Percentiles rank a stretch among this genome's conserved stretches.
phyloP scores from a whole-genome alignment of 2,797 vertebrate species.

The Gouania willdenowi region DNA sequence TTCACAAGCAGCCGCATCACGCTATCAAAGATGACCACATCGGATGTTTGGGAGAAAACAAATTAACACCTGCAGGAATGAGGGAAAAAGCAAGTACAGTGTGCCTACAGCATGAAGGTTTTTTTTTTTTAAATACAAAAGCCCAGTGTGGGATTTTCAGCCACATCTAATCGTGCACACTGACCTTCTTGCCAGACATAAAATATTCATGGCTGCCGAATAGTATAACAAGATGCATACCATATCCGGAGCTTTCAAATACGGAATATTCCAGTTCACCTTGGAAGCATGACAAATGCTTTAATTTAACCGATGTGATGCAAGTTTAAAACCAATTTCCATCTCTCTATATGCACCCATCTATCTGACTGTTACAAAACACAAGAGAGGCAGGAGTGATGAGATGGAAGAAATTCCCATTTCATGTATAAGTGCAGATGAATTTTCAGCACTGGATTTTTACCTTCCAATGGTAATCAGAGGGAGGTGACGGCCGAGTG shows the following conservation, averaged over 20 bases:
- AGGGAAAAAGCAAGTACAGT: constrained; percentile 2
- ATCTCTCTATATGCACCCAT: background rate
- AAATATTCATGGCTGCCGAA: constrained; percentile 65
- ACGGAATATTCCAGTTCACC: constrained; percentile 41
- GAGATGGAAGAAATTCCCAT: constrained; percentile 4
- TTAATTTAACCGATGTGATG: constrained; percentile 27
- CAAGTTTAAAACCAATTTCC: constrained; percentile 39
- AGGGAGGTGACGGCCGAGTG: constrained; percentile 16
- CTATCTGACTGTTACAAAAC: background rate
- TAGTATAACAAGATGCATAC: constrained; percentile 32
- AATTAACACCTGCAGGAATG: constrained; percentile 14
- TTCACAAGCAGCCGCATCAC: constrained; percentile 16
- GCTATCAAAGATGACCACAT: constrained; percentile 26
- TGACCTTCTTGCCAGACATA: constrained; percentile 64
- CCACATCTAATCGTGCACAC: constrained; percentile 36
- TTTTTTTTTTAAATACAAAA: too few relatives aligned
- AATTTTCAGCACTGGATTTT: constrained; percentile 7
- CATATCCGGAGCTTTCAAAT: constrained; percentile 33
- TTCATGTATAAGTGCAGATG: constrained; percentile 29
- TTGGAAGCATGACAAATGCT: constrained; percentile 36
- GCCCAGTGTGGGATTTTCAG: constrained; percentile 15
- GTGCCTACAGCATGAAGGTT: background rate
- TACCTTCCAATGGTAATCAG: constrained; percentile 20
- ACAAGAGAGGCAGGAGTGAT: constrained; percentile 3
- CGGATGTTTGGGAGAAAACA: constrained; percentile 19